Evolutionary conservation across 2,113 vertebrate genomes (phyloP).

Genomic region (Neotoma lepida): DNA sequence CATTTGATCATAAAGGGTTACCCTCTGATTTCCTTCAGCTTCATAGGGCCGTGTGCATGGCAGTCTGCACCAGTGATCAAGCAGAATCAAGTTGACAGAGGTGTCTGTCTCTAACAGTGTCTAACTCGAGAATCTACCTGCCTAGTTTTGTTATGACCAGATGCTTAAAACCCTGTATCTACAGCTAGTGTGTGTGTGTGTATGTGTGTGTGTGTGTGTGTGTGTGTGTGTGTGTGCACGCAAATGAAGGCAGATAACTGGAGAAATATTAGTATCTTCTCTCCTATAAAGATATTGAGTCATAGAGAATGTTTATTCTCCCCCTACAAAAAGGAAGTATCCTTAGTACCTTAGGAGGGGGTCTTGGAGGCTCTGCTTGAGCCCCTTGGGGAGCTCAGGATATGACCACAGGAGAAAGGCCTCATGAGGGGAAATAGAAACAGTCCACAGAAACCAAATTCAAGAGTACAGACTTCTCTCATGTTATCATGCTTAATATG

Average conservation of each 20-base stretch:
- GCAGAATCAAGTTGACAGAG: background rate
- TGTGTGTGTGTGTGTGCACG: too few species aligned
- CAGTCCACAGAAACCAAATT: background rate
- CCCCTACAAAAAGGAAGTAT: background rate
- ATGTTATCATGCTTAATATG: background rate
- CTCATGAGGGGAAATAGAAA: background rate
- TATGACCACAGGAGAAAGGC: background rate
- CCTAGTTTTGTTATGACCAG: background rate
- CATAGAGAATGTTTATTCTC: background rate
- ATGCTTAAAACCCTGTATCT: background rate
- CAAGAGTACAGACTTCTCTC: slow-evolving; percentile 57
- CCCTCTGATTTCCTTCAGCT: background rate
- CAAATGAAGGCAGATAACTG: background rate
- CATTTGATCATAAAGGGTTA: background rate
- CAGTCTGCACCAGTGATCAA: background rate
- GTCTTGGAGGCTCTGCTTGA: background rate
- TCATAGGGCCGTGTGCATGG: background rate
- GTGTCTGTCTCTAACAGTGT: background rate
- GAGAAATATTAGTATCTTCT: background rate
- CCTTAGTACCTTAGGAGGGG: background rate
- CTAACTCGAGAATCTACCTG: background rate
- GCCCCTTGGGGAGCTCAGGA: background rate
- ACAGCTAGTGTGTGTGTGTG: background rate
- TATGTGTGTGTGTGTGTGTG: too few species aligned
- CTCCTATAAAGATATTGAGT: background rate